A percentile compares a stretch with the other conserved stretches of the same genome.
phyloP scores from a whole-genome alignment of 2,888 invertebrate species.

The Drosophila mercatorum region DNA sequence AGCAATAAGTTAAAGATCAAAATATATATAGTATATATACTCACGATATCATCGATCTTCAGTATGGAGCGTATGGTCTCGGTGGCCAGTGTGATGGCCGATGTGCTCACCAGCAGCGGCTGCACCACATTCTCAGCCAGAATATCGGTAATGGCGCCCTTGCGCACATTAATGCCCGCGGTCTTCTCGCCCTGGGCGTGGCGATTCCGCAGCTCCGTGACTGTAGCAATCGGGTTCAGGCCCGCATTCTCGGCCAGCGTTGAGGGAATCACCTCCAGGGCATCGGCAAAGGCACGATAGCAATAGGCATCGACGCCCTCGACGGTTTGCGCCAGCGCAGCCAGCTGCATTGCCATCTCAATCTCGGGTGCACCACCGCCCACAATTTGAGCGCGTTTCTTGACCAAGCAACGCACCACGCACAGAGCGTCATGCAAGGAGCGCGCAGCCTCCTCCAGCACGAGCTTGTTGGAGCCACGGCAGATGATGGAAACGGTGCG shows the following conservation, averaged over 20 bases:
- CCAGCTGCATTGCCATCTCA: conserved; percentile 94
- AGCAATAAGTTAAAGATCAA: background rate
- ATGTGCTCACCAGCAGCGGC: conserved; percentile 97
- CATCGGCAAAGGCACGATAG: conserved; percentile 97
- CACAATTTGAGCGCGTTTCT: conserved; percentile 94
- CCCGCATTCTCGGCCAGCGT: conserved; percentile 95
- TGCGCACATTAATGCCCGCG: conserved; percentile 98
- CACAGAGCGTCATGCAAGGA: conserved; percentile 96
- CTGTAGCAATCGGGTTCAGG: conserved; percentile 96
- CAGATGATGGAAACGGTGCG: conserved; percentile 96
- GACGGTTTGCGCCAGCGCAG: conserved; percentile 92
- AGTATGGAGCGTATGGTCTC: conserved; percentile 99
- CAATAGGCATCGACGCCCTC: conserved; percentile 98
- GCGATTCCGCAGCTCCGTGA: conserved; percentile 97
- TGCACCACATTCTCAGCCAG: conserved; percentile 98
- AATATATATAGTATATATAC: conserved; percentile 37
- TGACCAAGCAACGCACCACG: conserved; percentile 98
- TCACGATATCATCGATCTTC: conserved; percentile 99
- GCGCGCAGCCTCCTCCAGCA: conserved; percentile 95
- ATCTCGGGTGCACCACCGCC: conserved; percentile 99
- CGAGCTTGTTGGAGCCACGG: conserved; percentile 93
- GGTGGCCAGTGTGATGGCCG: conserved; percentile 96
- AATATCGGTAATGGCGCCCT: conserved; percentile 98
- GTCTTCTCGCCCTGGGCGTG: conserved; percentile 94
- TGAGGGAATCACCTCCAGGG: conserved; percentile 96